Conservation (phyloP, 2,113 vertebrate genomes). For the Python bivittatus region DNA sequence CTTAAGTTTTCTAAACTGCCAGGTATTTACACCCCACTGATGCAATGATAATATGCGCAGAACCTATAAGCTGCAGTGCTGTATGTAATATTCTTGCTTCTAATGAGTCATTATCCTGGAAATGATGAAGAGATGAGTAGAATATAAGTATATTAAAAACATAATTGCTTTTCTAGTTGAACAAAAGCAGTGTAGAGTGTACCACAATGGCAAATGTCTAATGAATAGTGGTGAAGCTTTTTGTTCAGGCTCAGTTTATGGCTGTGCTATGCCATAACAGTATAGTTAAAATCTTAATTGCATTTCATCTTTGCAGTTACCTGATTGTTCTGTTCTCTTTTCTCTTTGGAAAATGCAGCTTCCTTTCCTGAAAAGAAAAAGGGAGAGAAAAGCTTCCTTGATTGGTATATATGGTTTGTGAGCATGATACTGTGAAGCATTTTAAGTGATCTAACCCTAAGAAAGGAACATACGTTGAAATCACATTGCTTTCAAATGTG, state of each 20-base stretch:
- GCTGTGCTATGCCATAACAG: conserved; percentile 11
- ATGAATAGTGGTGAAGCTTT: conserved; percentile 27
- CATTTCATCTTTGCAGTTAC: conserved; percentile 44
- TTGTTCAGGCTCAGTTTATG: conserved; percentile 31
- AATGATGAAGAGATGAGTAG: conserved; percentile 57
- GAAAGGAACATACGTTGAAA: background rate
- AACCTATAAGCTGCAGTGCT: conserved; percentile 45
- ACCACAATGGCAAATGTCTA: conserved; percentile 50
- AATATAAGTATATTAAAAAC: conserved; percentile 62
- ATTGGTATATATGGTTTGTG: background rate
- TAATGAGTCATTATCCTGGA: conserved; percentile 61
- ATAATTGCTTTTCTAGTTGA: conserved; percentile 66
- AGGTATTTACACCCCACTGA: conserved; percentile 38
- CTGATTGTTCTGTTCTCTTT: conserved; percentile 38
- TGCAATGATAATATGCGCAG: conserved; percentile 41
- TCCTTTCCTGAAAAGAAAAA: background rate
- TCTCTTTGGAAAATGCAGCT: background rate
- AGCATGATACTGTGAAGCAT: background rate
- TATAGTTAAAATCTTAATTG: conserved; percentile 41
- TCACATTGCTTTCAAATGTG: background rate
- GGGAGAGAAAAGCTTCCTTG: background rate
- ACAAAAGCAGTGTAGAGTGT: conserved; percentile 7
- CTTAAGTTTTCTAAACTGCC: conserved; percentile 32
- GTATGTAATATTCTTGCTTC: conserved; percentile 62
- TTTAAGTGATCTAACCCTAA: background rate